Conservation (phyloP, 2,113 vertebrate species). For the Kryptolebias marmoratus region DNA sequence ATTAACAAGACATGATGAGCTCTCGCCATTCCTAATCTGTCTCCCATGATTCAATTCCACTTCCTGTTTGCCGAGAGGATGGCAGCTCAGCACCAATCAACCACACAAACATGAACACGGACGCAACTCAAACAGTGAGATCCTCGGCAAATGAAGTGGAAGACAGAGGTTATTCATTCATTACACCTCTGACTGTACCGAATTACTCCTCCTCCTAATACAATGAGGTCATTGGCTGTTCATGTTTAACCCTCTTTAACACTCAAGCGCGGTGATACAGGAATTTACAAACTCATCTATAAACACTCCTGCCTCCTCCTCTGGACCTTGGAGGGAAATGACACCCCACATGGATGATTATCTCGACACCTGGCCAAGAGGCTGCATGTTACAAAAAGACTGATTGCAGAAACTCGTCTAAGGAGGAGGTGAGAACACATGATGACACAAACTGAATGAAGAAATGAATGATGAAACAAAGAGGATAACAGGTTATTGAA, state of each 20-base stretch:
- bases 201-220: constrained; percentile 35
- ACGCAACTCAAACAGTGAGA: constrained; percentile 29
- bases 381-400: constrained; percentile 6
- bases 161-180: constrained; percentile 46
- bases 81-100: constrained; percentile 54
- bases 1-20: constrained; percentile 77
- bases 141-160: constrained; percentile 25
- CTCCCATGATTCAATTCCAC: constrained; percentile 75
- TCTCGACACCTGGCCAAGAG: constrained; percentile 19
- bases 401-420: constrained; percentile 13
- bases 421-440: constrained; percentile 10
- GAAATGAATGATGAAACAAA: constrained; percentile 26
- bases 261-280: constrained; percentile 36
- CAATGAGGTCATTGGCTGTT: constrained; percentile 36
- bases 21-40: constrained; percentile 73
- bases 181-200: constrained; percentile 35
- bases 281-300: constrained; percentile 50
- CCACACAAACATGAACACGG: constrained; percentile 51
- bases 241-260: constrained; percentile 38
- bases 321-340: constrained; percentile 5
- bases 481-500: constrained; percentile 16
- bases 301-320: constrained; percentile 33
- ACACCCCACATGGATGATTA: constrained; percentile 20
- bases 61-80: constrained; percentile 68
- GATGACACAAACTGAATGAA: constrained; percentile 6